Evolutionary conservation across 2,113 vertebrate genomes (phyloP), one percentile per base, ranked within the genome.

Genomic region (Leucopternis melanops): DNA sequence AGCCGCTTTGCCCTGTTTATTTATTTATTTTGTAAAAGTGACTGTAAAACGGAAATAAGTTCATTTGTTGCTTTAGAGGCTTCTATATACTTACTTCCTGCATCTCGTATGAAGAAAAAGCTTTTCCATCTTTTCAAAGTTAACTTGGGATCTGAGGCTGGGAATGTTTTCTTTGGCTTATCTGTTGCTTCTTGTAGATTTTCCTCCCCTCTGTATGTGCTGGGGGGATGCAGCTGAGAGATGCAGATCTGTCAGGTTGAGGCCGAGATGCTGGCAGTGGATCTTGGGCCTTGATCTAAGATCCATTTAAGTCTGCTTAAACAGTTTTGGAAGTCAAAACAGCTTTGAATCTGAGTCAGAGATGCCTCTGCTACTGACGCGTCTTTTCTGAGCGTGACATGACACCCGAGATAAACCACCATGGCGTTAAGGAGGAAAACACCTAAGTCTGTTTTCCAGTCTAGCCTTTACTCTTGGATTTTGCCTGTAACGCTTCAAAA

Each of bases 1-100:
- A 58, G 71, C 75, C n/a, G 79, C 86, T 70, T 23, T 79, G 9
- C 55, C 62, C 66, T 80, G 26, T 8, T 71, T 13, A 19, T 73
- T 94, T 79, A 81, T 59, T 96, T 62, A 62, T 80, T 82, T 81
- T 25, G 47, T 23, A 67, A 4, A 31, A 84, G 26, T 10, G 29
- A 2, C 72, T 88, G 40, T n/a, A 1, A 74, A 55, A 26, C 4
- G 5, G 44, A 62, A 72, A 10, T 31, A 2, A 3, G 0, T 17
- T 34, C 45, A 0, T 36, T 34, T 55, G 78, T 9, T 21, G 72
- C 1, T 25, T 66, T 21, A 34, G 69, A 73, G 72, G 29, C 59
- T 57, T 20, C 92, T 49, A 0, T 6, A 0, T 8, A 4, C 36
- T 69, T 21, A 9, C 29, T 34, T 27, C 71, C 66, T 36, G 27